Conservation (phyloP, 2,888 invertebrate species). For the Polymixis flavicincta region DNA sequence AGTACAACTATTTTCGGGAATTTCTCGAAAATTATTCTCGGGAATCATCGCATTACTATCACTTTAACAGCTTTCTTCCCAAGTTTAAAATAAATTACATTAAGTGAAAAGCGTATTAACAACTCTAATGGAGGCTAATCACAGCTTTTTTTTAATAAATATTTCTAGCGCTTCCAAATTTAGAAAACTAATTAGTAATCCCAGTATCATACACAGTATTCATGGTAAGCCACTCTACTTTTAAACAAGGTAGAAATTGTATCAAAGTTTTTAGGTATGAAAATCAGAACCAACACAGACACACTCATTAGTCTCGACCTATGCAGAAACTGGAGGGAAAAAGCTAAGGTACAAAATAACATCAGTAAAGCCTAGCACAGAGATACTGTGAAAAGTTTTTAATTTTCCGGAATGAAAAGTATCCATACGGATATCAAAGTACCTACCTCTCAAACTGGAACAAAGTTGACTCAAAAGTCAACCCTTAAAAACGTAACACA, state of each 20-base stretch:
- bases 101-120: too few species aligned
- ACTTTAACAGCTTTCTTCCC: too few species aligned
- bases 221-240: background rate
- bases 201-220: background rate
- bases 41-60: too few species aligned
- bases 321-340: background rate
- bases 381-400: background rate
- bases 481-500: background rate
- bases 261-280: background rate
- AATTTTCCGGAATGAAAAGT: constrained; percentile 1
- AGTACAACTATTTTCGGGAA: too few species aligned
- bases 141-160: too few species aligned
- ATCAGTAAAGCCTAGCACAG: too few species aligned
- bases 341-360: background rate
- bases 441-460: background rate
- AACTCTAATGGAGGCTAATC: too few species aligned
- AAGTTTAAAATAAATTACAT: too few species aligned
- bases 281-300: background rate
- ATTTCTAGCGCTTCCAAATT: too few species aligned
- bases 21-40: too few species aligned
- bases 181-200: too few species aligned
- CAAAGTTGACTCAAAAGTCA: background rate
- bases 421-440: too few species aligned
- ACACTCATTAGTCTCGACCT: background rate
- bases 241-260: background rate